Evolutionary conservation across 2,113 vertebrate genomes (phyloP).

Genomic region (Colaptes auratus): DNA sequence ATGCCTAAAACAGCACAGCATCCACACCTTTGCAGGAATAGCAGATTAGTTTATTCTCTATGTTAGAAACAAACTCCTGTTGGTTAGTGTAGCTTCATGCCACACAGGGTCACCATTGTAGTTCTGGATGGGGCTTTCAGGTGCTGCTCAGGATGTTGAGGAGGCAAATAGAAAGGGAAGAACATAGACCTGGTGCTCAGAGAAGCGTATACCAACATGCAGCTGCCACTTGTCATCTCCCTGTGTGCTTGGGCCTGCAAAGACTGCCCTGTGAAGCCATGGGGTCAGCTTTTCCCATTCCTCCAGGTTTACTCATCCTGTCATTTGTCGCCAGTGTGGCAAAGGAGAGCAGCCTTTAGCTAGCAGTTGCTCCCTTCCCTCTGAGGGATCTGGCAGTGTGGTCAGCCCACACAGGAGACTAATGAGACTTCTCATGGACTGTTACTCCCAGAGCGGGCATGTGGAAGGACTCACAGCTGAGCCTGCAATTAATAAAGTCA

Average conservation of each 20-base stretch:
- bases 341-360: background rate
- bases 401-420: background rate
- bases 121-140: background rate
- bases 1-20: fast-evolving
- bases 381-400: background rate
- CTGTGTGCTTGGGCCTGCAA: background rate
- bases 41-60: background rate
- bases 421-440: conserved; percentile 5
- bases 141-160: background rate
- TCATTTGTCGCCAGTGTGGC: background rate
- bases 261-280: background rate
- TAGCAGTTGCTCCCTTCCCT: background rate
- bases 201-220: background rate
- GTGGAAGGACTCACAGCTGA: conserved; percentile 20
- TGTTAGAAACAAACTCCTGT: background rate
- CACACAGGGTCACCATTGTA: background rate
- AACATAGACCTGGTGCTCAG: background rate
- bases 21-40: background rate
- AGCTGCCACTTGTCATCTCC: background rate
- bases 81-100: background rate
- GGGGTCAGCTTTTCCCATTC: background rate
- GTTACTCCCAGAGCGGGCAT: background rate
- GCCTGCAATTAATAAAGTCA: conserved; percentile 31
- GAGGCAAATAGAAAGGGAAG: background rate
- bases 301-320: background rate